A percentile compares a stretch with the other conserved stretches of the same genome.
Conservation (phyloP, 2,888 invertebrate species). For the Nomada lathburiana region DNA sequence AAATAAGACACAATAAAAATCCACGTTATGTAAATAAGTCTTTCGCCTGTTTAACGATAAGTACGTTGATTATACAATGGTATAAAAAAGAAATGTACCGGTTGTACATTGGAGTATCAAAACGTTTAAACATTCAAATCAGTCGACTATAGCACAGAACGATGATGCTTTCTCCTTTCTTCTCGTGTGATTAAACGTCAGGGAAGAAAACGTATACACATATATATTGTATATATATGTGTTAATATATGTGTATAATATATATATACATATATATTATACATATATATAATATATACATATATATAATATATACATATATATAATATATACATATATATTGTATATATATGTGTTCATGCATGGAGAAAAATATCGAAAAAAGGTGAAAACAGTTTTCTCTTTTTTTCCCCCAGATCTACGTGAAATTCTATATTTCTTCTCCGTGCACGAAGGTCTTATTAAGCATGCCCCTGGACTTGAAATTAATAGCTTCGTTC, state of each 20-base stretch:
- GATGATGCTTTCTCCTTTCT: slow-evolving; percentile 24
- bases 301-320: no score
- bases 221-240: no score
- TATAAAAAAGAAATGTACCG: slow-evolving; percentile 66
- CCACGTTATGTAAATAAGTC: slow-evolving; percentile 38
- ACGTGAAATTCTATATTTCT: slow-evolving; percentile 12
- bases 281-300: no score
- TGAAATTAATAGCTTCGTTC: slow-evolving; percentile 4
- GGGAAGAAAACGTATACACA: slow-evolving; percentile 30
- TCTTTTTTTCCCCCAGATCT: neutral
- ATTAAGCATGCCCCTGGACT: slow-evolving; percentile 7
- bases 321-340: neutral
- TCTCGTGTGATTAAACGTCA: slow-evolving; percentile 11
- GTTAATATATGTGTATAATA: no score
- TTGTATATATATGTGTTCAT: neutral
- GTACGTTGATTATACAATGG: slow-evolving; percentile 40
- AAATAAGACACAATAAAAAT: slow-evolving; percentile 22
- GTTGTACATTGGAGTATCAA: slow-evolving; percentile 66
- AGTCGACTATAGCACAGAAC: slow-evolving; percentile 36
- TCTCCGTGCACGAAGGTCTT: slow-evolving; percentile 21
- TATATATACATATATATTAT: neutral
- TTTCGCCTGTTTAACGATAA: slow-evolving; percentile 2
- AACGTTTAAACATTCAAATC: slow-evolving; percentile 54
- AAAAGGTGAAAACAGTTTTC: neutral
- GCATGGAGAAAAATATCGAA: neutral